Percentiles rank a stretch among this genome's conserved stretches.
phyloP scores from a whole-genome alignment of 2,113 vertebrate species.

The Tachysurus fulvidraco region DNA sequence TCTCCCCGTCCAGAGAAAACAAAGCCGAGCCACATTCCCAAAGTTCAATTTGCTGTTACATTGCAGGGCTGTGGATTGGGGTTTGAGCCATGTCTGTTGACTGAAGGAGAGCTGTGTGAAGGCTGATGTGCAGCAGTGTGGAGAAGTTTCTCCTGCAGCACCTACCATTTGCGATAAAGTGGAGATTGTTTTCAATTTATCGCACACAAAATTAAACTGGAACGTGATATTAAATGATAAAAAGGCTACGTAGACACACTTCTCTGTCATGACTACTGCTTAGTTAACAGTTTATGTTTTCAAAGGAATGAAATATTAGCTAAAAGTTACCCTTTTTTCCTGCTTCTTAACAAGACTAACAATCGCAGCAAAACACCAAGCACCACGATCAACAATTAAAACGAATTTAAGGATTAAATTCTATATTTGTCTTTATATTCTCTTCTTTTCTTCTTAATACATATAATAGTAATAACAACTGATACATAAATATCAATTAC shows the following conservation, averaged over 20 bases:
- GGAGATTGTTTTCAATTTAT: slow-evolving; percentile 8
- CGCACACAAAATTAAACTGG: background rate
- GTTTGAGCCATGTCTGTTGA: slow-evolving; percentile 68
- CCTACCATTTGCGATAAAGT: slow-evolving; percentile 7
- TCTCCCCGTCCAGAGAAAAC: slow-evolving; percentile 80
- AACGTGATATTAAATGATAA: background rate
- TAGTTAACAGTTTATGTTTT: background rate
- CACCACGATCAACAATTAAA: background rate
- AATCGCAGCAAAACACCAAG: background rate
- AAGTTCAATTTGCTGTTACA: slow-evolving; percentile 82
- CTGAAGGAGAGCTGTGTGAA: slow-evolving; percentile 66
- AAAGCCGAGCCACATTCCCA: slow-evolving; percentile 80
- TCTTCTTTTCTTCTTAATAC: too few relatives aligned
- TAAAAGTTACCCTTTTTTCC: background rate
- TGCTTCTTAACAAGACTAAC: background rate
- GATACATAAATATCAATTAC: too few relatives aligned
- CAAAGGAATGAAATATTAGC: background rate
- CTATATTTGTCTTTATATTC: background rate
- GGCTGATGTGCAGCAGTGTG: slow-evolving; percentile 62
- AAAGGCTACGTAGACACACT: slow-evolving; percentile 4
- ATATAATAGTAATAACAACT: too few relatives aligned
- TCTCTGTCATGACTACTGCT: background rate
- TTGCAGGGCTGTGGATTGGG: slow-evolving; percentile 77
- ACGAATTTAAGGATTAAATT: background rate
- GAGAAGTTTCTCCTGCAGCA: slow-evolving; percentile 26